These are phyloP conservation scores for Coccyzus lansbergi DNA, from an alignment of 2,797 vertebrate species.

Conservation along the genomic window DNA sequence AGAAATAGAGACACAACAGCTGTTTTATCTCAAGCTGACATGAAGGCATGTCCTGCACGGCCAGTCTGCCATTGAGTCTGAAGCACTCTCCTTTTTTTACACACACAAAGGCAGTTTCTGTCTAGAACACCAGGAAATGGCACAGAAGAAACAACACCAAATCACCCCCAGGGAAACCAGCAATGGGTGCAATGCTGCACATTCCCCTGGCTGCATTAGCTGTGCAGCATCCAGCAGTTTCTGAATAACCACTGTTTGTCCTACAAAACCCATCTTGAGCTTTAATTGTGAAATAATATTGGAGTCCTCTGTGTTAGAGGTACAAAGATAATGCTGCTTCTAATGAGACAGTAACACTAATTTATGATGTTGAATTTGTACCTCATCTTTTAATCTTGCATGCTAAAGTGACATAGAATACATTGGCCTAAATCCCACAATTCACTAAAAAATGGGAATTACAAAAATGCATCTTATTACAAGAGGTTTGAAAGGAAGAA, in stretches of 20 bases:
- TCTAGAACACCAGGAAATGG: not conserved
- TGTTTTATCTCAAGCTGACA: not conserved
- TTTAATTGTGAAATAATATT: not conserved
- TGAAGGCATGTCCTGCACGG: not conserved
- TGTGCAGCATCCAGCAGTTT: not conserved
- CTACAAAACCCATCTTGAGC: not conserved
- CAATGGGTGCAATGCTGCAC: not conserved
- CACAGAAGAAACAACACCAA: not conserved
- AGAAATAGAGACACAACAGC: not conserved
- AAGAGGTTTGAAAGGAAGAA: not conserved
- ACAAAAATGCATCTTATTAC: not conserved
- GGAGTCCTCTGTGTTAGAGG: not conserved
- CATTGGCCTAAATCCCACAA: not conserved
- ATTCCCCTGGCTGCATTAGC: not conserved
- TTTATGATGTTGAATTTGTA: not conserved
- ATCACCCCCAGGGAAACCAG: not conserved
- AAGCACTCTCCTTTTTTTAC: not conserved
- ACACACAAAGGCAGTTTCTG: not conserved
- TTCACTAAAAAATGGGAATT: not conserved
- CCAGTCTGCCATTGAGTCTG: rapidly evolving
- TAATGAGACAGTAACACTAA: not conserved
- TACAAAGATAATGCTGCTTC: not conserved
- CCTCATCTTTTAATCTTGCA: not conserved
- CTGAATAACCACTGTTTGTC: not conserved
- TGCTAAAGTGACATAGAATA: not conserved